Evolutionary conservation across 2,888 invertebrate genomes (phyloP).

Genomic region (Eumacrocentrus americanus): DNA sequence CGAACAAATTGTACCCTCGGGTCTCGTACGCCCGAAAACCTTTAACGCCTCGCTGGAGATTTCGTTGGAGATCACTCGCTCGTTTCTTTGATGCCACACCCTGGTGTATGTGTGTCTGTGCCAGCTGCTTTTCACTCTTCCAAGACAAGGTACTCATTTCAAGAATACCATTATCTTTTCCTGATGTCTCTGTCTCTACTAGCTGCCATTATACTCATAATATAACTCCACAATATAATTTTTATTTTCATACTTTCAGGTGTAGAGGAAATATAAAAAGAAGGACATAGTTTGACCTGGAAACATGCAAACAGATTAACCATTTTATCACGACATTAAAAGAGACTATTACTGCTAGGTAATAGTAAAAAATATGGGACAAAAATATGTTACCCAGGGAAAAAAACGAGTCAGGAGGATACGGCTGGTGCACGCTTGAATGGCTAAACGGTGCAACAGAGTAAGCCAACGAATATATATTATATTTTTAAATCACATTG

Average conservation of each 20-base stretch:
- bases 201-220: too few relatives aligned
- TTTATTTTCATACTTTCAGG: not conserved
- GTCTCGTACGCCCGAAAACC: constrained; percentile 25
- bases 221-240: constrained; percentile 1
- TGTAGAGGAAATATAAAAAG: too few relatives aligned
- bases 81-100: constrained; percentile 14
- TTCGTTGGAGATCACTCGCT: constrained; percentile 18
- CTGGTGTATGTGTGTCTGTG: too few relatives aligned
- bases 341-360: not conserved
- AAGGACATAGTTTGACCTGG: not conserved
- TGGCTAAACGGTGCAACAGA: constrained; percentile 45
- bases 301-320: not conserved
- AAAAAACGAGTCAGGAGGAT: too few relatives aligned
- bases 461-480: constrained; percentile 45
- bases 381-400: constrained; percentile 18
- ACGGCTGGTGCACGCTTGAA: constrained; percentile 20
- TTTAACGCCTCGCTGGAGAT: constrained; percentile 24
- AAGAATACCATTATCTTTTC: too few relatives aligned
- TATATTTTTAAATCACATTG: constrained; percentile 47
- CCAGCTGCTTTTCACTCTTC: not conserved
- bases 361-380: constrained; percentile 21
- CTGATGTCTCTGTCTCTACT: too few relatives aligned
- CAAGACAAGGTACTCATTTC: too few relatives aligned
- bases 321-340: not conserved
- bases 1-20: constrained; percentile 30